phyloP scores from a whole-genome alignment of 2,797 vertebrate species.

The Adrianichthys oophorus region DNA sequence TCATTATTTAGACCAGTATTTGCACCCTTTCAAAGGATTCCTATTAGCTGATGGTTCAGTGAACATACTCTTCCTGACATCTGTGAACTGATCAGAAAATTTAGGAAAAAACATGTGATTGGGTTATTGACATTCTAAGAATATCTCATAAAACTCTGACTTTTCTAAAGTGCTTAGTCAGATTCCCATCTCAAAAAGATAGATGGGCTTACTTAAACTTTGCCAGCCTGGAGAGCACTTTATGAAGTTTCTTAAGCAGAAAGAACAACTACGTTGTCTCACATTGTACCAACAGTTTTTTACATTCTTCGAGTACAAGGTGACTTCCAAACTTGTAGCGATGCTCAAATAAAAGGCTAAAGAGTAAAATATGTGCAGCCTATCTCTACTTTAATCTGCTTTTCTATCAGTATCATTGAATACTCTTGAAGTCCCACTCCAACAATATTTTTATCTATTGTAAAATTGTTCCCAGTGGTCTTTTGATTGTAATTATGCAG shows the following conservation, averaged over 20 bases:
- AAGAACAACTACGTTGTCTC: slow-evolving; percentile 16
- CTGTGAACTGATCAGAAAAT: slow-evolving; percentile 20
- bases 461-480: too few relatives aligned
- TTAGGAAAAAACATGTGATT: slow-evolving; percentile 26
- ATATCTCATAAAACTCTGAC: slow-evolving; percentile 43
- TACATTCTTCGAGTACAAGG: slow-evolving; percentile 53
- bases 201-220: slow-evolving; percentile 20
- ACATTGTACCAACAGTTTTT: slow-evolving; percentile 19
- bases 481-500: too few relatives aligned
- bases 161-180: slow-evolving; percentile 32
- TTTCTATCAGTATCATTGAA: slow-evolving; percentile 18
- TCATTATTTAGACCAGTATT: slow-evolving; percentile 43
- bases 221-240: slow-evolving; percentile 29
- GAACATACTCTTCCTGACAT: slow-evolving; percentile 34
- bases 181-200: slow-evolving; percentile 41
- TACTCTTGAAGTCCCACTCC: slow-evolving; percentile 4
- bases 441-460: too few relatives aligned
- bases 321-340: slow-evolving; percentile 61
- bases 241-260: slow-evolving; percentile 35
- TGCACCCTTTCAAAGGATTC: slow-evolving; percentile 44
- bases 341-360: slow-evolving; percentile 44
- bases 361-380: slow-evolving; percentile 21
- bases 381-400: neutral
- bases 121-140: slow-evolving; percentile 54
- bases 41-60: slow-evolving; percentile 63